phyloP scores from a whole-genome alignment of 2,888 invertebrate genomes.

The Maniola hyperantus region DNA sequence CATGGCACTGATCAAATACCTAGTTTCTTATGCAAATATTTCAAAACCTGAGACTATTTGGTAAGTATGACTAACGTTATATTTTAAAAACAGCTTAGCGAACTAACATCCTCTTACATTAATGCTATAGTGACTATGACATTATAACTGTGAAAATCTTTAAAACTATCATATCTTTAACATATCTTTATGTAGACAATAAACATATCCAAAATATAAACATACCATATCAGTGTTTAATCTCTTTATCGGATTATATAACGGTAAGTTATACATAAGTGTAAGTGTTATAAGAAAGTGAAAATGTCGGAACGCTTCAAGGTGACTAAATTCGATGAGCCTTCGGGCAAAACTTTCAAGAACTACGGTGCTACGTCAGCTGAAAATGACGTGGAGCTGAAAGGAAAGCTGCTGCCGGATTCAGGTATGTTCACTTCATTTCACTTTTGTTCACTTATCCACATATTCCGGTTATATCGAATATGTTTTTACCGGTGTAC shows the following conservation, averaged over 20 bases:
- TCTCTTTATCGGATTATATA: slow-evolving; percentile 39
- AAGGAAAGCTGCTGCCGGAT: slow-evolving; percentile 71
- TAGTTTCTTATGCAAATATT: background rate
- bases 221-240: slow-evolving; percentile 23
- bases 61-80: background rate
- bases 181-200: slow-evolving; percentile 37
- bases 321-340: slow-evolving; percentile 83
- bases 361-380: slow-evolving; percentile 84
- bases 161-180: slow-evolving; percentile 33
- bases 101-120: background rate
- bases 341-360: slow-evolving; percentile 76
- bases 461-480: background rate
- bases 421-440: slow-evolving; percentile 60
- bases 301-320: slow-evolving; percentile 84
- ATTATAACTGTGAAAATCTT: background rate
- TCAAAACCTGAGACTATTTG: background rate
- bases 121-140: background rate
- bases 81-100: slow-evolving; percentile 7
- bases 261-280: slow-evolving; percentile 31
- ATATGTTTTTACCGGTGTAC: too few species aligned
- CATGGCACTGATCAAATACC: slow-evolving; percentile 21
- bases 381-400: slow-evolving; percentile 70
- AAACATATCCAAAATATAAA: slow-evolving; percentile 33
- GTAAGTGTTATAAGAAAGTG: slow-evolving; percentile 42
- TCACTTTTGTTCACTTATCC: background rate